Conservation (phyloP, 2,888 invertebrate genomes). For the Lasioglossum marginatum region DNA sequence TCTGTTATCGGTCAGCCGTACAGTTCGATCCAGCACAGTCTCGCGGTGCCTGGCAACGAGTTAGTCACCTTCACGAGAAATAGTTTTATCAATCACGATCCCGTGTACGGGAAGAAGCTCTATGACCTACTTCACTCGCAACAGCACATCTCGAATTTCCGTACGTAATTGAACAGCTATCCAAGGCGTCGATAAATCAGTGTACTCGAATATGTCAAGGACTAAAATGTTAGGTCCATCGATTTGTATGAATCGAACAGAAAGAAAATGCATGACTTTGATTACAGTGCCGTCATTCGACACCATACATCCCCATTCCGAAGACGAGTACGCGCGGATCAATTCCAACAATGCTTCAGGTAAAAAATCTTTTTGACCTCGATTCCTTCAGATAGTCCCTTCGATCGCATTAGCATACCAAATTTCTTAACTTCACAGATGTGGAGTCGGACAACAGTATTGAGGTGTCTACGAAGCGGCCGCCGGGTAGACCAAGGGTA, state of each 20-base stretch:
- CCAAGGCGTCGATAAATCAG: slow-evolving; percentile 7
- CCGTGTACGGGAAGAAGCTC: slow-evolving; percentile 77
- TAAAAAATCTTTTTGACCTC: slow-evolving; percentile 23
- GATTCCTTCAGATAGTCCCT: background rate
- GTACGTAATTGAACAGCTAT: slow-evolving; percentile 68
- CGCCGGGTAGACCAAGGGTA: slow-evolving; percentile 86
- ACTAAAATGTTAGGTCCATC: background rate
- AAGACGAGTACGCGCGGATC: slow-evolving; percentile 66
- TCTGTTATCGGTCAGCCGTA: slow-evolving; percentile 78
- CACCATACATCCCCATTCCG: slow-evolving; percentile 58
- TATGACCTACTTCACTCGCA: slow-evolving; percentile 80
- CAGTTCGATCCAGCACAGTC: slow-evolving; percentile 77
- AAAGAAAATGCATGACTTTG: slow-evolving; percentile 8
- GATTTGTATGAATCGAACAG: background rate
- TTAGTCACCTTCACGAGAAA: slow-evolving; percentile 74
- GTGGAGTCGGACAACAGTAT: slow-evolving; percentile 82
- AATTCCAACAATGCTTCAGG: slow-evolving; percentile 69
- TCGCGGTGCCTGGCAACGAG: slow-evolving; percentile 79
- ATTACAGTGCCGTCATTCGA: slow-evolving; percentile 70
- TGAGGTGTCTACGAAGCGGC: slow-evolving; percentile 86
- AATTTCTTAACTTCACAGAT: slow-evolving; percentile 66
- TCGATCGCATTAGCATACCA: background rate
- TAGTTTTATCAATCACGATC: slow-evolving; percentile 79
- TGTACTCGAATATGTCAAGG: background rate
- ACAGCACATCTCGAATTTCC: slow-evolving; percentile 67